These are phyloP conservation scores for Vulpes lagopus DNA, from an alignment of 2,113 vertebrate species.

Conservation along the genomic window DNA sequence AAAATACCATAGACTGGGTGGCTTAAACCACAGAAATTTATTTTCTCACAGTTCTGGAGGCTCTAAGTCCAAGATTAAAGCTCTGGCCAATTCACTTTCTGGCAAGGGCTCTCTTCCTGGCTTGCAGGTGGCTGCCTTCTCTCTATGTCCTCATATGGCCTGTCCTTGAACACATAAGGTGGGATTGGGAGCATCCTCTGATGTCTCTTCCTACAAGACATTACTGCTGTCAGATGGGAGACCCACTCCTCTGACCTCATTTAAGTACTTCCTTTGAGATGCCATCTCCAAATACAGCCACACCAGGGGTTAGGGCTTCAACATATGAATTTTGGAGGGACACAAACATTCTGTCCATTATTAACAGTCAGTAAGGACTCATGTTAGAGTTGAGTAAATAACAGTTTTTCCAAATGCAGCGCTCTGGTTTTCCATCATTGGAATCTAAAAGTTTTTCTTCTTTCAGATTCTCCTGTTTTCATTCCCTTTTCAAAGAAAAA, in stretches of 20 bases:
- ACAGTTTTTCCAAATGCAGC: not conserved
- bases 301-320: not conserved
- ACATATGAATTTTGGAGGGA: not conserved
- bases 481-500: not conserved
- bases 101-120: not conserved
- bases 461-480: not conserved
- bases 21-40: not conserved
- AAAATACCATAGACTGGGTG: not conserved
- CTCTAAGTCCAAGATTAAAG: not conserved
- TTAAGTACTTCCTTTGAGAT: not conserved
- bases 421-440: not conserved
- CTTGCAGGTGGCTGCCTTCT: not conserved
- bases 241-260: not conserved
- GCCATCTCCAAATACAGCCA: not conserved
- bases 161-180: not conserved
- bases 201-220: not conserved
- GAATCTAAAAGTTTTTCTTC: slow-evolving; percentile 23
- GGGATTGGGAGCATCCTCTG: not conserved
- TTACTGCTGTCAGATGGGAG: not conserved
- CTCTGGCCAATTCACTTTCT: not conserved
- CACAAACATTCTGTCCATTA: not conserved
- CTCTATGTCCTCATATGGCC: not conserved
- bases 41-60: not conserved
- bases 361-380: not conserved
- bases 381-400: not conserved